A percentile compares a stretch with the other conserved stretches of the same genome.
These are phyloP conservation scores for Pecten maximus DNA, from an alignment of 2,888 invertebrate genomes.

Conservation along the genomic window DNA sequence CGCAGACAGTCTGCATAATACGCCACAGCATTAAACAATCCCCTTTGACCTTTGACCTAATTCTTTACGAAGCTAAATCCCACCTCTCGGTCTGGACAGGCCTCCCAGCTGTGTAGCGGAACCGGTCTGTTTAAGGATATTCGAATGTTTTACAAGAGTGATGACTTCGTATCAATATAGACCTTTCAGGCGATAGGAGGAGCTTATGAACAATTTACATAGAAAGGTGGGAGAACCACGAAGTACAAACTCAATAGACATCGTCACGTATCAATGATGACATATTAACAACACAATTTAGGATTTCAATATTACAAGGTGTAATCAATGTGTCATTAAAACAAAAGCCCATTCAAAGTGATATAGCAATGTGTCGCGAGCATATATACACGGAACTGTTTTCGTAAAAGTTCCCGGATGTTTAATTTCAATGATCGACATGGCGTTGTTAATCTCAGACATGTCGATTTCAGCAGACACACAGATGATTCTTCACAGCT, in stretches of 20 bases:
- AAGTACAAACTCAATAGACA: not conserved
- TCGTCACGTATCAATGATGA: not conserved
- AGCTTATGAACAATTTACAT: not conserved
- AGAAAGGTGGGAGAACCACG: not conserved
- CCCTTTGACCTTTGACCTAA: slow-evolving; percentile 11
- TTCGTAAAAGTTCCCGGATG: not conserved
- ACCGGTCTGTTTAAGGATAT: slow-evolving; percentile 1
- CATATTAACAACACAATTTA: not conserved
- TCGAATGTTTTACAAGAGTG: not conserved
- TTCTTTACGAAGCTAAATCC: slow-evolving; percentile 23
- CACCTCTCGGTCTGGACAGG: not conserved
- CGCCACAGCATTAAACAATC: slow-evolving; percentile 16
- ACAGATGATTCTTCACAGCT: not conserved
- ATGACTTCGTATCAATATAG: not conserved
- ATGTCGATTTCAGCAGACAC: slow-evolving; percentile 11
- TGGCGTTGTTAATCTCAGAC: not conserved
- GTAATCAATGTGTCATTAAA: slow-evolving; percentile 15
- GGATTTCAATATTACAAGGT: not conserved
- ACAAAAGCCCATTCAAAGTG: not conserved
- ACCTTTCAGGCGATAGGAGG: not conserved
- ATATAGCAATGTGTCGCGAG: not conserved
- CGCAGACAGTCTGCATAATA: slow-evolving; percentile 30
- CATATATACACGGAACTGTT: not conserved
- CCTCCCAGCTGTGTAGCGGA: not conserved
- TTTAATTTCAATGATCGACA: not conserved